Evolutionary conservation across 2,888 invertebrate species (phyloP).

Genomic region (Julus scandinavius): DNA sequence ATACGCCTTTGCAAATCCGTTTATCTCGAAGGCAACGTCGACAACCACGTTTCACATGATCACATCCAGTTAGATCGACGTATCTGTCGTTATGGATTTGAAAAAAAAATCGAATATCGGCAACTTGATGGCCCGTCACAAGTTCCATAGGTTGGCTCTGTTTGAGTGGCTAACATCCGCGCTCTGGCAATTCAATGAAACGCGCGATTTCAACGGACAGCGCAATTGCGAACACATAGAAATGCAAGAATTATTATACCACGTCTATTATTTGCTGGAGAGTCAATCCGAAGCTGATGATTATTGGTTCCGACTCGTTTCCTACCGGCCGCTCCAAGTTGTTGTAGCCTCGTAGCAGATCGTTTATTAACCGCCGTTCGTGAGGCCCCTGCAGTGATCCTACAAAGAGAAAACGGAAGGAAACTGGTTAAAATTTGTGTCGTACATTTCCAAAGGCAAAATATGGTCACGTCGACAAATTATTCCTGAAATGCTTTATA

Average conservation of each 20-base stretch:
- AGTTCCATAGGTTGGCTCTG: neutral
- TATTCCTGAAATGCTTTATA: too few species aligned
- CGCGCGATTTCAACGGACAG: neutral
- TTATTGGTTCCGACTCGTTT: slow-evolving; percentile 95
- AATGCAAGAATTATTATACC: slow-evolving; percentile 69
- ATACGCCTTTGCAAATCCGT: neutral
- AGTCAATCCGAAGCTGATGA: slow-evolving; percentile 95
- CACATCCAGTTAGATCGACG: neutral
- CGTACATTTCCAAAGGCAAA: too few species aligned
- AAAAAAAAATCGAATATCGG: too few species aligned
- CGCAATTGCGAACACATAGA: neutral
- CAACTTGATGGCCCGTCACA: neutral
- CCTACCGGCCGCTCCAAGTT: slow-evolving; percentile 93
- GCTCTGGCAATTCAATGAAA: neutral
- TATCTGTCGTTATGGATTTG: neutral
- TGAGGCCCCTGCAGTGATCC: slow-evolving; percentile 87
- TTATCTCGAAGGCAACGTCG: neutral
- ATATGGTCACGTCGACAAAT: too few species aligned
- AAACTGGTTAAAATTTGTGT: too few species aligned
- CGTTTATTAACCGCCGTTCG: slow-evolving; percentile 91
- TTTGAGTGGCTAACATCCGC: neutral
- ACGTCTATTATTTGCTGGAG: slow-evolving; percentile 98
- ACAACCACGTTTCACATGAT: neutral
- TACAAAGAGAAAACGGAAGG: too few species aligned
- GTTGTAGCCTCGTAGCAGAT: slow-evolving; percentile 92